Evolutionary conservation across 2,888 invertebrate genomes (phyloP).

Genomic region (Suillia variegata): DNA sequence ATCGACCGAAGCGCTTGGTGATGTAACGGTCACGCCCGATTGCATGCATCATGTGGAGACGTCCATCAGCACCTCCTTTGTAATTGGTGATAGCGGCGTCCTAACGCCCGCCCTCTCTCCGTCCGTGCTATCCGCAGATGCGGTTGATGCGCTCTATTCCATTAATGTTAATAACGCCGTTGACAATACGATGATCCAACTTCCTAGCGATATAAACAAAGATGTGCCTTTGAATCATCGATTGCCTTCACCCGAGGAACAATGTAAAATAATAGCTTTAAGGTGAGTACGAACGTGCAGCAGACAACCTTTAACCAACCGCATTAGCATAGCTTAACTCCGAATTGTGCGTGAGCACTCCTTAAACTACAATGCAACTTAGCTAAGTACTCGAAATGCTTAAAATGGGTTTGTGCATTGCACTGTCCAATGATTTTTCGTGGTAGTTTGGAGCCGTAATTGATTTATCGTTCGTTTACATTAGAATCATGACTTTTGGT

Average conservation of each 20-base stretch:
- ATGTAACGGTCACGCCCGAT: conserved; percentile 80
- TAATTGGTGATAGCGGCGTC: conserved; percentile 57
- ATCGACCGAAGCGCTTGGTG: conserved; percentile 71
- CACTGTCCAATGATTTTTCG: too few relatives aligned
- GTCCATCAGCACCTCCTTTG: conserved; percentile 64
- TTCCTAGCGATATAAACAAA: conserved; percentile 60
- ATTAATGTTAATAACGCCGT: conserved; percentile 52
- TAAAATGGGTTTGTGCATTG: too few relatives aligned
- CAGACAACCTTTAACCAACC: too few relatives aligned
- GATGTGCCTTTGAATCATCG: conserved; percentile 78
- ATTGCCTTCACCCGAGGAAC: conserved; percentile 86
- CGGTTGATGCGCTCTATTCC: conserved; percentile 55
- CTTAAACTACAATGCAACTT: too few relatives aligned
- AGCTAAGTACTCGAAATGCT: too few relatives aligned
- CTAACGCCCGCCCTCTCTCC: conserved; percentile 58
- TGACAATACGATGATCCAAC: conserved; percentile 51
- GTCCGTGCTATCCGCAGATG: conserved; percentile 60
- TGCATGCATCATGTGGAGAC: conserved; percentile 69
- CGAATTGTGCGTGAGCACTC: too few relatives aligned
- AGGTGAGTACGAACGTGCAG: conserved; percentile 68
- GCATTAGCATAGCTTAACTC: too few relatives aligned
- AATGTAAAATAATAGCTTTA: conserved; percentile 79
- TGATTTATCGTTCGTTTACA: too few relatives aligned
- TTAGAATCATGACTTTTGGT: too few relatives aligned
- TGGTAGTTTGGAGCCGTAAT: too few relatives aligned